Evolutionary conservation across 2,888 invertebrate genomes (phyloP), one percentile per base, ranked within the genome.

Genomic region (Heliconius erato): DNA sequence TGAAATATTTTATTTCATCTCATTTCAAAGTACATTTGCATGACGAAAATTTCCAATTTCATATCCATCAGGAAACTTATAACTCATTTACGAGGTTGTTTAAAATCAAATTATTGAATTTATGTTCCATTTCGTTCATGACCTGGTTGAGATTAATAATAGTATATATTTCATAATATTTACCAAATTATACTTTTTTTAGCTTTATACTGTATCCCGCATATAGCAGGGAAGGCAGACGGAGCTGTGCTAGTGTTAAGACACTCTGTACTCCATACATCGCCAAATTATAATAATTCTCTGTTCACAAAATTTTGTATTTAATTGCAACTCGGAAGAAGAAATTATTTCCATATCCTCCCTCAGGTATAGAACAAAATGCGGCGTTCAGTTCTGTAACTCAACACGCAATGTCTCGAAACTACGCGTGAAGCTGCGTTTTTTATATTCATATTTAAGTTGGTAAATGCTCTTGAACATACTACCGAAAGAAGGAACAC

Each of bases 31-130:
- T 35, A 76, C 74, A 35, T 76, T 59, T 63, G 35, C 59, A 23
- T 26, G 26, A 26, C 54, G 59, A 35, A 76, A 49, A 76, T 76
- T 63, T 76, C 35, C 35, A 76, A 76, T 76, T 76, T 76, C 63
- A 59, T 63, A 76, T 76, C 76, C 76, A 76, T 76, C 63, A 76
- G 63, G 35, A 59, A 76, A 63, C 63, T 76, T 63, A 76, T 76
- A 63, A 76, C 63, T 76, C 76, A 76, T 76, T 76, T 76, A 76
- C 35, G 76, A 76, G 63, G 59, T 63, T 26, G 32, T 76, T 74
- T 76, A 40, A 76, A n/a, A 63, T 35, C 35, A 76, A 35, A 76
- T 76, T 76, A 76, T 76, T 76, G 76, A 40, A 76, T 63, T 76
- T 63, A 63, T 76, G 63, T 9, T 63, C 26, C 63, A 19, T 63